phyloP scores from a whole-genome alignment of 2,888 invertebrate species.

The Flabesymbios commensalis region DNA sequence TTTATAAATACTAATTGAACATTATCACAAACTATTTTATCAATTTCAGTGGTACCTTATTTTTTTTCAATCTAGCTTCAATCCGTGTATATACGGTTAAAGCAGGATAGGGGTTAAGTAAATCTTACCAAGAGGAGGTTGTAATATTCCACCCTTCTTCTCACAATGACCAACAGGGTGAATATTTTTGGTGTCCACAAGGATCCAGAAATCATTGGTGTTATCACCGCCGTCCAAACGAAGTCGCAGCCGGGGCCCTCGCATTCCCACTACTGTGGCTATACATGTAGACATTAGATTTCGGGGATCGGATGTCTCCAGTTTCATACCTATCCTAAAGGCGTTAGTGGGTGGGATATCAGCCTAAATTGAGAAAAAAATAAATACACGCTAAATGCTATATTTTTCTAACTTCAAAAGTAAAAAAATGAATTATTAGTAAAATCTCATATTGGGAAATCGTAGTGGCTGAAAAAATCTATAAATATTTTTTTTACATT shows the following conservation, averaged over 20 bases:
- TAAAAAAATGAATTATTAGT: too few species aligned
- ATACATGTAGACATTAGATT: slow-evolving; percentile 95
- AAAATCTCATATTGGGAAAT: too few species aligned
- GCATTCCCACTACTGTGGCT: slow-evolving; percentile 89
- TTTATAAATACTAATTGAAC: too few species aligned
- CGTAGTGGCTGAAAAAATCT: too few species aligned
- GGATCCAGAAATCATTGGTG: slow-evolving; percentile 96
- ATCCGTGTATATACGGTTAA: too few species aligned
- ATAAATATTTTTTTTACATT: too few species aligned
- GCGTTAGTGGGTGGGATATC: slow-evolving; percentile 81
- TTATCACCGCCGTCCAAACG: slow-evolving; percentile 95
- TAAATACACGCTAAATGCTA: too few species aligned
- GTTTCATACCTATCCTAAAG: slow-evolving; percentile 90
- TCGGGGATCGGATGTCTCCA: slow-evolving; percentile 92
- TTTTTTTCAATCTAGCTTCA: too few species aligned
- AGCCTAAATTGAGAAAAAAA: slow-evolving; percentile 60
- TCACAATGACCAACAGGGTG: slow-evolving; percentile 94
- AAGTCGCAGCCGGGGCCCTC: slow-evolving; percentile 85
- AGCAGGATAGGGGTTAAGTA: too few species aligned
- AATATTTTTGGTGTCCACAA: slow-evolving; percentile 93
- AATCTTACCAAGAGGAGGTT: slow-evolving; percentile 80
- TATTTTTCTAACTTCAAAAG: too few species aligned
- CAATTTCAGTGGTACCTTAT: too few species aligned
- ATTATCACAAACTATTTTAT: too few species aligned
- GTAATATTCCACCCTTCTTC: slow-evolving; percentile 88